Percentiles rank a stretch among this genome's conserved stretches.
Evolutionary conservation across 2,888 invertebrate genomes (phyloP).

Genomic region (Apotomis betuletana): DNA sequence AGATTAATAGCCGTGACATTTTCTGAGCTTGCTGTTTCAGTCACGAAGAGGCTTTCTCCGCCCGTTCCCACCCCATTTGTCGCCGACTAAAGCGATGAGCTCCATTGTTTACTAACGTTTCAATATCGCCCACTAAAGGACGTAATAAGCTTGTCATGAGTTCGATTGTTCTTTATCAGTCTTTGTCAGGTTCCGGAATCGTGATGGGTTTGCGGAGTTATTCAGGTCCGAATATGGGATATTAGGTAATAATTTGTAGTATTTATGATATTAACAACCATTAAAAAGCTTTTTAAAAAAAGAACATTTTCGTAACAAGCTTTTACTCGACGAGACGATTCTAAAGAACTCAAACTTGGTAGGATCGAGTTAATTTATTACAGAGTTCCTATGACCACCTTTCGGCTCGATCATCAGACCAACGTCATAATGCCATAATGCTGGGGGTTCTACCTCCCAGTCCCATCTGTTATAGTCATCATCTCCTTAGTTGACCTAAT

Average conservation of each 20-base stretch:
- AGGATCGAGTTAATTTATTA: too few species aligned
- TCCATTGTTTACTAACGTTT: conserved; percentile 48
- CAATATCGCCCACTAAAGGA: conserved; percentile 45
- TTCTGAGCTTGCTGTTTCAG: conserved; percentile 46
- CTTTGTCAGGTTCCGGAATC: conserved; percentile 30
- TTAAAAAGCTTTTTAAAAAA: not conserved
- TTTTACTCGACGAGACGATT: too few species aligned
- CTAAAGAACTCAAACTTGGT: too few species aligned
- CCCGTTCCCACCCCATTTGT: conserved; percentile 53
- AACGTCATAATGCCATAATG: too few species aligned
- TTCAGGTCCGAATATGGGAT: not conserved
- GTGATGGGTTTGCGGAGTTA: conserved; percentile 36
- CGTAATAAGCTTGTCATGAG: conserved; percentile 44
- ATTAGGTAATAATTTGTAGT: not conserved
- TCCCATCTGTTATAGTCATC: too few species aligned
- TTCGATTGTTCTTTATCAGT: conserved; percentile 42
- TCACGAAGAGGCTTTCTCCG: conserved; percentile 57
- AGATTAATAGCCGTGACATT: conserved; percentile 53
- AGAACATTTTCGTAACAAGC: too few species aligned
- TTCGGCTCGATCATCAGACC: too few species aligned
- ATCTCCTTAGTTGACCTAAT: too few species aligned
- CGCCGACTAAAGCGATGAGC: conserved; percentile 39
- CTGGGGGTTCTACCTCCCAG: too few species aligned
- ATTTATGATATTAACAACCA: not conserved
- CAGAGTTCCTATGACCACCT: too few species aligned